Percentiles rank a stretch among this genome's conserved stretches.
Conservation (phyloP, 2,888 invertebrate species). For the Drosophila imparisetae region DNA sequence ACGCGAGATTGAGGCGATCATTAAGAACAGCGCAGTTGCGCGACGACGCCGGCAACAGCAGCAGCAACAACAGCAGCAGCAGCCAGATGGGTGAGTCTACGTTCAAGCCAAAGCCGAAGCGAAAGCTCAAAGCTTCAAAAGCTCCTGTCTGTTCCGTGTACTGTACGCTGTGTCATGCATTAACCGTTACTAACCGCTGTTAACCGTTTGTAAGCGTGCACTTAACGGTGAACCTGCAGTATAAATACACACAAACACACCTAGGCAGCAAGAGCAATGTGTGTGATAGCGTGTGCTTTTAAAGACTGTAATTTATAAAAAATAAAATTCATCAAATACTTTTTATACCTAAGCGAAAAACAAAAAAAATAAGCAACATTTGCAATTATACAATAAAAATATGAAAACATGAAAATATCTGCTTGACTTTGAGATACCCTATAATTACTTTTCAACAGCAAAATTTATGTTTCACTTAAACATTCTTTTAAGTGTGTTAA, state of each 20-base stretch:
- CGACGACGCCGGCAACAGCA: constrained; percentile 84
- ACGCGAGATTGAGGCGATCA: constrained; percentile 85
- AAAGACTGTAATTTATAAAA: constrained; percentile 54
- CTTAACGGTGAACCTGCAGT: not conserved
- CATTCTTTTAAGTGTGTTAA: constrained; percentile 13
- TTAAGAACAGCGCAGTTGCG: constrained; percentile 85
- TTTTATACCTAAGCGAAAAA: constrained; percentile 41
- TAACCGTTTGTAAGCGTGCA: not conserved
- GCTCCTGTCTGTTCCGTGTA: constrained; percentile 36
- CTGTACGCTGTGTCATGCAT: constrained; percentile 48
- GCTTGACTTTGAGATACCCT: constrained; percentile 1
- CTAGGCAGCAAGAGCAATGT: constrained; percentile 1
- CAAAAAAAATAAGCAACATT: constrained; percentile 18
- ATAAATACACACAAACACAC: not conserved
- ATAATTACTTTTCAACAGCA: not conserved
- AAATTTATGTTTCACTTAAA: constrained; percentile 11
- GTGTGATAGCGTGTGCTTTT: constrained; percentile 49
- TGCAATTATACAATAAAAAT: constrained; percentile 24
- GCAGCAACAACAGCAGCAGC: constrained; percentile 50
- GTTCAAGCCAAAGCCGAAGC: constrained; percentile 39
- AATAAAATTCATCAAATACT: constrained; percentile 16
- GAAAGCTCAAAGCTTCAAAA: constrained; percentile 1
- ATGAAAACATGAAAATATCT: constrained; percentile 24
- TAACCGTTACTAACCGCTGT: constrained; percentile 63
- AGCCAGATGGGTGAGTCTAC: constrained; percentile 85